A percentile compares a stretch with the other conserved stretches of the same genome.
These are phyloP conservation scores for Oophaga sylvatica DNA, from an alignment of 2,797 vertebrate species.

Conservation along the genomic window DNA sequence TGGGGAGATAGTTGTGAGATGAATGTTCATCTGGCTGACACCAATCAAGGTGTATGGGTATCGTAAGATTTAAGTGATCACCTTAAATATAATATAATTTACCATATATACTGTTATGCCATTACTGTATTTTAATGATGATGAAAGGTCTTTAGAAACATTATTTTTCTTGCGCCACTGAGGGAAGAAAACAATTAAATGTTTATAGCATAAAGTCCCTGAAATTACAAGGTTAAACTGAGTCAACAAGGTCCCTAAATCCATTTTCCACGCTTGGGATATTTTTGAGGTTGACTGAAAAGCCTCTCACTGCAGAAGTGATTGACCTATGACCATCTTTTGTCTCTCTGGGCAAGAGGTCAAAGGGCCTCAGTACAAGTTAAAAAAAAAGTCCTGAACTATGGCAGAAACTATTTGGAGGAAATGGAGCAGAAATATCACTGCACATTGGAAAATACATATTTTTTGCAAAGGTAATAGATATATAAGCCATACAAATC, in stretches of 20 bases:
- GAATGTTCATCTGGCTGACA: too few species aligned
- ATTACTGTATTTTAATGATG: not conserved
- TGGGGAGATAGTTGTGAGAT: too few species aligned
- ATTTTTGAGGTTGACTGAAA: slow-evolving; percentile 19
- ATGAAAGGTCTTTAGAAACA: not conserved
- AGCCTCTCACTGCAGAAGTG: slow-evolving; percentile 15
- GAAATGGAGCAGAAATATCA: not conserved
- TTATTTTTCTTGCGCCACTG: not conserved
- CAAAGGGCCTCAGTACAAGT: not conserved
- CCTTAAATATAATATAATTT: not conserved
- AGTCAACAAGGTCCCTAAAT: slow-evolving; percentile 44
- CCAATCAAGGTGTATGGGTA: too few species aligned
- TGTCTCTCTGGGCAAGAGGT: slow-evolving; percentile 33
- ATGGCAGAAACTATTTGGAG: not conserved
- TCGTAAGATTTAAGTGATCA: too few species aligned
- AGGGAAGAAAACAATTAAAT: slow-evolving; percentile 12
- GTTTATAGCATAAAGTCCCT: slow-evolving; percentile 6
- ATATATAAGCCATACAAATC: not conserved
- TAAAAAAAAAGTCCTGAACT: not conserved
- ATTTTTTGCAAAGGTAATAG: not conserved
- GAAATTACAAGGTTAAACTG: slow-evolving; percentile 39
- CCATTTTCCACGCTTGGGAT: slow-evolving; percentile 32
- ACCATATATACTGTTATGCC: not conserved
- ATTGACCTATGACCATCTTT: slow-evolving; percentile 36
- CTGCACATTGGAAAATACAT: not conserved